Conservation (phyloP, 2,797 vertebrate species). For the Sebastes elongatus region DNA sequence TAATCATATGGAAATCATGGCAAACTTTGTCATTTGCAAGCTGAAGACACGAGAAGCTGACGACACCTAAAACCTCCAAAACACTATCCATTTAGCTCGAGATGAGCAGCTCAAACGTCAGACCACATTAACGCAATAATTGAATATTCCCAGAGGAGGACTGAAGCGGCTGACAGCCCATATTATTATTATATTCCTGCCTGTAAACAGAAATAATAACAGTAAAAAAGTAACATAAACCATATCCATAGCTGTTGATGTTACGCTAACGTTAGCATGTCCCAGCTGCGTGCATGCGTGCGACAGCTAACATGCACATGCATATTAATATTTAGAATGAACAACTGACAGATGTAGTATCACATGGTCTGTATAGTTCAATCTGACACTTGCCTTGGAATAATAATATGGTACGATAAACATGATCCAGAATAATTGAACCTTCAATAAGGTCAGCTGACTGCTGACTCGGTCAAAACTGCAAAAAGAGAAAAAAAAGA, state of each 20-base stretch:
- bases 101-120: neutral
- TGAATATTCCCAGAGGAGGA: neutral
- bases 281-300: neutral
- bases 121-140: neutral
- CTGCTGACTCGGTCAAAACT: neutral
- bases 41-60: neutral
- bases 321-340: neutral
- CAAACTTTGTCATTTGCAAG: neutral
- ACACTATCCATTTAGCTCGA: neutral
- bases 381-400: neutral
- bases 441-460: neutral
- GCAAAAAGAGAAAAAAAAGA: neutral
- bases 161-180: neutral
- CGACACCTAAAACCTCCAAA: neutral
- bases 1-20: constrained; percentile 4
- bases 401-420: neutral
- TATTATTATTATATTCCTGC: neutral
- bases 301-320: neutral
- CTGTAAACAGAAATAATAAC: neutral
- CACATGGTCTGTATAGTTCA: neutral
- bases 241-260: neutral
- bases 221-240: neutral
- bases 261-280: neutral
- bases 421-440: neutral
- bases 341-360: neutral